Evolutionary conservation across 2,113 vertebrate species (phyloP).

Genomic region (Riparia riparia): DNA sequence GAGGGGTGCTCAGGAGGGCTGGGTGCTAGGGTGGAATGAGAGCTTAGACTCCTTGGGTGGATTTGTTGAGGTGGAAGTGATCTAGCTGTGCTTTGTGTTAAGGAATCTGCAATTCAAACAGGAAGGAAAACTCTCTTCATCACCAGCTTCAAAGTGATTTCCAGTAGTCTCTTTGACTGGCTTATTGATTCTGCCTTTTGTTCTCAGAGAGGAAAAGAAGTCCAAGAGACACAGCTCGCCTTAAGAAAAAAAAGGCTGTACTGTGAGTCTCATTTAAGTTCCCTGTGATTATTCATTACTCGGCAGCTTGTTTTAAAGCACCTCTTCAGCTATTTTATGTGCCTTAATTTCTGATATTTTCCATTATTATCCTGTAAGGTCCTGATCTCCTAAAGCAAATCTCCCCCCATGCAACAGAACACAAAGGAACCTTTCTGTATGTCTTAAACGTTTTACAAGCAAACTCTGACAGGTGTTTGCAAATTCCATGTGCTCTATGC

Average conservation of each 20-base stretch:
- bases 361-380: background rate
- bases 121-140: slow-evolving; percentile 48
- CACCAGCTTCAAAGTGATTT: slow-evolving; percentile 33
- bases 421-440: background rate
- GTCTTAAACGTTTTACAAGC: background rate
- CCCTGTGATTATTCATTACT: background rate
- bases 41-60: background rate
- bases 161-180: background rate
- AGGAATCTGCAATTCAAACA: slow-evolving; percentile 53
- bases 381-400: background rate
- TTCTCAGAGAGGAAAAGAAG: background rate
- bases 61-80: slow-evolving; percentile 8
- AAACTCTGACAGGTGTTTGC: background rate
- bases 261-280: background rate
- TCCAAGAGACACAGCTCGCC: background rate
- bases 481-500: background rate
- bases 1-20: background rate
- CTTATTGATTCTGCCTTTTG: slow-evolving; percentile 54
- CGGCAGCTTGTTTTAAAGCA: background rate
- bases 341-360: background rate
- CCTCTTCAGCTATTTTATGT: background rate
- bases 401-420: background rate
- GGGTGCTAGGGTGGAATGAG: background rate
- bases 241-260: slow-evolving; percentile 14
- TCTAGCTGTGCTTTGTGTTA: background rate